These are phyloP conservation scores for Pseudoatta argentina DNA, from an alignment of 1,140 invertebrate species.

Conservation along the genomic window DNA sequence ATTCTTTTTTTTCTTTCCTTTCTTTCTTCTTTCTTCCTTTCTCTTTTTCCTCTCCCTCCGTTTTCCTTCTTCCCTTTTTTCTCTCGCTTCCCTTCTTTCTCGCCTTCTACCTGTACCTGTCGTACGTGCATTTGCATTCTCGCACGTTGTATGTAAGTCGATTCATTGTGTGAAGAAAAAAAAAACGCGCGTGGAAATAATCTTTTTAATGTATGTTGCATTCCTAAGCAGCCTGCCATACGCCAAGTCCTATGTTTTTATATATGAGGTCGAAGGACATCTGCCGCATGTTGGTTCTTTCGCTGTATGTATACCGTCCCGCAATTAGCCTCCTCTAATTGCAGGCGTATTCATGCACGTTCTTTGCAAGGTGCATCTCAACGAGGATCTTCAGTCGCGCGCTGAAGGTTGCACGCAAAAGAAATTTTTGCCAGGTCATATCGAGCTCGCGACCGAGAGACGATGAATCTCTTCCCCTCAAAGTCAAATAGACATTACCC, in stretches of 20 bases:
- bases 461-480: not conserved
- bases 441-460: not conserved
- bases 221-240: not conserved
- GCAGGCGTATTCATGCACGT: not conserved
- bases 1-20: not conserved
- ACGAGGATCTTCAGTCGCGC: not conserved
- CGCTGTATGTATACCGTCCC: not conserved
- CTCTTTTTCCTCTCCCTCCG: not conserved
- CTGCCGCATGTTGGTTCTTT: not conserved
- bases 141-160: too few relatives aligned
- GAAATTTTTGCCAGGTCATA: not conserved
- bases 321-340: conserved; percentile 37
- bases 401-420: not conserved
- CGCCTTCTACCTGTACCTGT: not conserved
- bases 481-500: not conserved
- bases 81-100: conserved; percentile 22
- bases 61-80: not conserved
- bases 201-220: conserved; percentile 36
- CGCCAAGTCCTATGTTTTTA: not conserved
- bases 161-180: not conserved
- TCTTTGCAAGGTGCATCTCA: not conserved
- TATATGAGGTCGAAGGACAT: not conserved
- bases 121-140: not conserved
- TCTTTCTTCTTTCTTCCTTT: conserved; percentile 32
- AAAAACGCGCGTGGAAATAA: conserved; percentile 9